phyloP scores from a whole-genome alignment of 2,888 invertebrate species.

The Mimachlamys varia region DNA sequence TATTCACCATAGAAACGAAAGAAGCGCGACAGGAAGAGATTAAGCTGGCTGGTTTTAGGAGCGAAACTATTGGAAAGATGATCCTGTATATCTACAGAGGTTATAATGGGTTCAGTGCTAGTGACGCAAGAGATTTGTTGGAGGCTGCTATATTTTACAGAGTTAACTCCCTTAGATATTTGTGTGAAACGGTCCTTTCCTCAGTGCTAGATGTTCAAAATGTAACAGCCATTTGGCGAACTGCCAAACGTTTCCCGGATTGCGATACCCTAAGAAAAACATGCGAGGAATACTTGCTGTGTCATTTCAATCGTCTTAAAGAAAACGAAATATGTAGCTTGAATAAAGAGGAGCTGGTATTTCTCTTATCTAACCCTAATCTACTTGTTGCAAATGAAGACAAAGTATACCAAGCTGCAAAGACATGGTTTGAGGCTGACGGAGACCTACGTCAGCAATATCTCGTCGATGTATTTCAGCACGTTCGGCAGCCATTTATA shows the following conservation, averaged over 20 bases:
- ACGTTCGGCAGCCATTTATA: neutral
- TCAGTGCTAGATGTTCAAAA: neutral
- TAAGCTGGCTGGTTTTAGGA: neutral
- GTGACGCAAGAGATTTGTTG: neutral
- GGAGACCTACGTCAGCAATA: neutral
- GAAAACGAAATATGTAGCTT: neutral
- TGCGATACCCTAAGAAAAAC: neutral
- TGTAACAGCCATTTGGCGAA: neutral
- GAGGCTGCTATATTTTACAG: neutral
- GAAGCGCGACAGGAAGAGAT: neutral
- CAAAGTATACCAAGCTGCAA: neutral
- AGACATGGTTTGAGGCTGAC: neutral
- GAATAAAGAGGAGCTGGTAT: neutral
- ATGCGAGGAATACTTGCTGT: neutral
- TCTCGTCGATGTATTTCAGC: neutral
- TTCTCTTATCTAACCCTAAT: neutral
- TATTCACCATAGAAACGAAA: neutral
- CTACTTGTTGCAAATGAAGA: neutral
- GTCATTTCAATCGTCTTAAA: neutral
- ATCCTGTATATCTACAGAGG: neutral
- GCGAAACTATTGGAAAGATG: neutral
- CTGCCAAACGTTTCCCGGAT: neutral
- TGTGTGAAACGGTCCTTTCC: neutral
- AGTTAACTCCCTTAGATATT: neutral
- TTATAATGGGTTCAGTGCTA: neutral